A percentile compares a stretch with the other conserved stretches of the same genome.
phyloP scores from a whole-genome alignment of 2,113 vertebrate species.

The Barbus barbus region DNA sequence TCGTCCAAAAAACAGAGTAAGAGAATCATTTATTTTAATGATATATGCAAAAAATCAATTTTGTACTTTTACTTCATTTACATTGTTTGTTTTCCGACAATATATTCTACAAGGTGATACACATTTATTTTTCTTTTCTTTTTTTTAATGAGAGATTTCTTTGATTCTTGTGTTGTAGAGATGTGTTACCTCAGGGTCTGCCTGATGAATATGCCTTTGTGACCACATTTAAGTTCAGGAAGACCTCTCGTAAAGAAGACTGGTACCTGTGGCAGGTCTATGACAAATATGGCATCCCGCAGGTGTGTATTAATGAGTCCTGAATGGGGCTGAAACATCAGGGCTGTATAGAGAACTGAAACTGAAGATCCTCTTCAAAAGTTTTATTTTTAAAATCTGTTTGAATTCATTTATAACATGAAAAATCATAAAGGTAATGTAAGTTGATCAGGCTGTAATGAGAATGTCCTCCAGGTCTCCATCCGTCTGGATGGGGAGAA shows the following conservation, averaged over 20 bases:
- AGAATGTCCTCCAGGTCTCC: constrained; percentile 80
- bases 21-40: constrained; percentile 58
- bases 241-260: constrained; percentile 90
- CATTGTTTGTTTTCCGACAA: background rate
- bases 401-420: background rate
- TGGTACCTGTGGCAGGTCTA: constrained; percentile 99
- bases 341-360: background rate
- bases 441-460: background rate
- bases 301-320: constrained; percentile 77
- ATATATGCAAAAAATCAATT: background rate
- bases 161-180: constrained; percentile 71
- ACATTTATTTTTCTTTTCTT: too few species aligned
- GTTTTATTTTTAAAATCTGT: too few species aligned
- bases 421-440: too few species aligned
- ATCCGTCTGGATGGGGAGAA: constrained; percentile 92
- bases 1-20: constrained; percentile 95
- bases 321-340: background rate
- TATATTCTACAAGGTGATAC: too few species aligned
- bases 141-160: background rate
- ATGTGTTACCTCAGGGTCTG: constrained; percentile 91
- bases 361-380: too few species aligned
- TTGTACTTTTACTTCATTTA: background rate
- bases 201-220: constrained; percentile 97
- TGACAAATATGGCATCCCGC: constrained; percentile 97
- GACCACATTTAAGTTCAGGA: constrained; percentile 95